A percentile compares a stretch with the other conserved stretches of the same genome.
phyloP scores from a whole-genome alignment of 2,113 vertebrate genomes.

The Mus spicilegus region DNA sequence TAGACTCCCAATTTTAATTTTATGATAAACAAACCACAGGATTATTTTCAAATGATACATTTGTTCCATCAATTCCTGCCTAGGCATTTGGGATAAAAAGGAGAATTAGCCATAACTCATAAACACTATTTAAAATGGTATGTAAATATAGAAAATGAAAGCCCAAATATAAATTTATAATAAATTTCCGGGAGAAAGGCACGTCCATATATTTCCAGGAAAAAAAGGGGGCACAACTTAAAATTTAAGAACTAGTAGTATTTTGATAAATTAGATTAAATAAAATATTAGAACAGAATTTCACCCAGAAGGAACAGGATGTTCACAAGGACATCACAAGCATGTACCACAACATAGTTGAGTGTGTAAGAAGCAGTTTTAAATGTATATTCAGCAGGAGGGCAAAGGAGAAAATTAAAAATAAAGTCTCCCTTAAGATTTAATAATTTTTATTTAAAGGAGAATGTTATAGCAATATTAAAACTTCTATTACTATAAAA shows the following conservation, averaged over 20 bases:
- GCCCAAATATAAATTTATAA: conserved; percentile 32
- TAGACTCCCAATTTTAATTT: conserved; percentile 54
- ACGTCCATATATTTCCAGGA: neutral
- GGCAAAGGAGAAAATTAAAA: neutral
- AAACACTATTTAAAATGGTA: conserved; percentile 1
- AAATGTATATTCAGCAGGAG: neutral
- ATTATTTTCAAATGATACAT: conserved; percentile 30
- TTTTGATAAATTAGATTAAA: conserved; percentile 15
- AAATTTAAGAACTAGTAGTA: neutral
- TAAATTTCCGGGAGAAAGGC: neutral
- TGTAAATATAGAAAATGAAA: neutral
- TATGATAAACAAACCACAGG: conserved; percentile 59
- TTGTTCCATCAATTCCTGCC: neutral
- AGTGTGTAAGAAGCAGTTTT: neutral
- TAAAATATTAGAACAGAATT: conserved; percentile 3
- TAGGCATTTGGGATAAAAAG: conserved; percentile 33
- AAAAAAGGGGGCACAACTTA: neutral
- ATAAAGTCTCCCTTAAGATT: neutral
- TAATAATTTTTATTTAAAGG: neutral
- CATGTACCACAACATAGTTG: neutral
- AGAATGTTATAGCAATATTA: neutral
- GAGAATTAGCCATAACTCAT: neutral
- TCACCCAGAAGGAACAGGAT: neutral
- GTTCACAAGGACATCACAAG: neutral
- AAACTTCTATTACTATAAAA: conserved; percentile 31